These are phyloP conservation scores for Numenius arquata DNA, from an alignment of 2,113 vertebrate species.

Conservation along the genomic window DNA sequence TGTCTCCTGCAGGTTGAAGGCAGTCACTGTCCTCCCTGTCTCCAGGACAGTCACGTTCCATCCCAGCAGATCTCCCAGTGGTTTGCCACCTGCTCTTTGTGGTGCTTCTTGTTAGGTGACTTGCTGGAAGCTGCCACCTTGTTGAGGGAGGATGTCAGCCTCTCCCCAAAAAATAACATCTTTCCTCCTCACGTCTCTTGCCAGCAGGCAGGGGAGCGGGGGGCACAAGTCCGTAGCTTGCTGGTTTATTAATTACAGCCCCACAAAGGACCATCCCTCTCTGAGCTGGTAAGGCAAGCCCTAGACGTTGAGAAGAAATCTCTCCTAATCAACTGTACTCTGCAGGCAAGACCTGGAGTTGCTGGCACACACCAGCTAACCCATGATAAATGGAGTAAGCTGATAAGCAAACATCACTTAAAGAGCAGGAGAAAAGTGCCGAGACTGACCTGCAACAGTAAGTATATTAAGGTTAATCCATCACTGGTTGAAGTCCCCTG, in stretches of 20 bases:
- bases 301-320: background rate
- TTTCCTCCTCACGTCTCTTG: fast-evolving
- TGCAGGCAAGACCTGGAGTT: background rate
- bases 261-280: background rate
- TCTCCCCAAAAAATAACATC: background rate
- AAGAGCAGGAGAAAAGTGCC: background rate
- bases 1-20: background rate
- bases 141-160: no score
- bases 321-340: background rate
- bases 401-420: background rate
- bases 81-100: background rate
- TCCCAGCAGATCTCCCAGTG: background rate
- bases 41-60: background rate
- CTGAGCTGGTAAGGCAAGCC: background rate
- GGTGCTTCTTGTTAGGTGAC: background rate
- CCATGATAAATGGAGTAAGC: background rate
- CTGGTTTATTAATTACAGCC: background rate
- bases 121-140: background rate
- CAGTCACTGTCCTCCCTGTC: background rate
- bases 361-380: background rate
- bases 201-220: background rate
- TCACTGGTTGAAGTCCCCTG: background rate
- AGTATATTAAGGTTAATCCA: background rate
- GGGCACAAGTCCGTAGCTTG: fast-evolving
- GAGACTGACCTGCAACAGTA: background rate